Base-by-base conservation (phyloP, 2,113 vertebrate species). In the Myrmophylax atrothorax region DNA sequence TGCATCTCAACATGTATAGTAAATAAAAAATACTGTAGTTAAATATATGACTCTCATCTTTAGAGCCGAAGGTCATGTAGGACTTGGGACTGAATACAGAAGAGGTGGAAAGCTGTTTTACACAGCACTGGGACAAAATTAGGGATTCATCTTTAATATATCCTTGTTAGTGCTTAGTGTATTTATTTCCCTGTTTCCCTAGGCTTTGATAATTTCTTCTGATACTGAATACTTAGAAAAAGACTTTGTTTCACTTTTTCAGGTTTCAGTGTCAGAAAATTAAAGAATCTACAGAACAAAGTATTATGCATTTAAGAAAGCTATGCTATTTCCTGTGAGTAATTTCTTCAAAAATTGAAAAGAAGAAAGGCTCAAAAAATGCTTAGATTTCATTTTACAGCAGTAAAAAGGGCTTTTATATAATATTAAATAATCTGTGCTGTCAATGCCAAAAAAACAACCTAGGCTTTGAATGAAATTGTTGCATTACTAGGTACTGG, bases 1-100 rank as follows among this genome's bases (percentile, higher is more conserved):
- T 94, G 80, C 94, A 97, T 94, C 68, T 91, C 88, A 92, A 89
- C 63, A 50, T 89, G 83, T 55, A 94, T 84, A 89, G 90, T 97
- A 97, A 97, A 97, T 96, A 97, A 97, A 97, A 94, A 96, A 83
- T 93, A 87, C 72, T 89, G 33, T 75, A 75, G 89, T 96, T 94
- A 96, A 81, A 95, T 95, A 92, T 93, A 88, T 66, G 52, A 89
- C 85, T 95, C 94, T 78, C 90, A 83, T 94, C 94, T 96, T 96
- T 50, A 67, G 85, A 89, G 78, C 38, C 1, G 85, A 97, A 94
- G 74, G 96, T 96, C 92, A 95, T 52, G n/a, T 20, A 80, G 52
- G 62, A 90, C 86, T 85, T 60, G 50, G n/a, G 68, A 84, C 25
- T 81, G 77, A 95, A 85, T 96, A 82, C 87, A 81, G 92, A 89